Evolutionary conservation across 30 jellyfish, hydroid and myxozoan genomes (phyloP), one percentile per base, ranked within the genome.

Genomic region (Catostylus mosaicus): DNA sequence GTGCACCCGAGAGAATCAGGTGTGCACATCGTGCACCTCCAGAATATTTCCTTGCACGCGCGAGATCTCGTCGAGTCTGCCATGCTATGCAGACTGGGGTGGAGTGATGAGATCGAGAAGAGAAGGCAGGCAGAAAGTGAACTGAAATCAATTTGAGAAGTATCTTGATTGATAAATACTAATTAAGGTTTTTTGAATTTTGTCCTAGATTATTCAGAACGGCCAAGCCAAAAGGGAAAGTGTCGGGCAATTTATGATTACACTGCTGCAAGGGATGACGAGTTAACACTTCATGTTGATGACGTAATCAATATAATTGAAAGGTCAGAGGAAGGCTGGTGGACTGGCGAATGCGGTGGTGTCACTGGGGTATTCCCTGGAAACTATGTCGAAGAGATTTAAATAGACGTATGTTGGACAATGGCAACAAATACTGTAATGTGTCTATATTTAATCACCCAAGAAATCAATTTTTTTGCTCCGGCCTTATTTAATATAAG

Each of bases 311-410:
- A 47, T 30, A 37, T 95, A 9, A 68, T 84, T 61, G 73, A 78
- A 19, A 83, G 77, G 10, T 77, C 89, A 27, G 99, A 95, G 23
- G 97, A 87, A 34, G 99, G 99, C 65, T 95, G 99, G 99, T 95
- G 99, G 99, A 83, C 89, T 45, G 99, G 99, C 22, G 97, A 85
- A 56, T 24, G 85, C 19, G 61, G 68, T 30, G 97, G 97, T 18
- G 59, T 51, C 37, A 73, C 67, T 30, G 99, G 99, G 32, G 61
- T 95, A 20, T 95, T 95, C 74, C 99, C 99, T 23, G 97, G 97
- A 18, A 65, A 97, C 51, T 95, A 95, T 38, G 99, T 95, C 46
- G 98, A 95, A 61, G 97, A 85, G 84, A 73, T 83, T 22, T 83
- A 38, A 46, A 6, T 5, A 29, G 10, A 2, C 38, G 71, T 18